These are phyloP conservation scores for Apoda limacodes DNA, from an alignment of 2,888 invertebrate genomes.

Conservation along the genomic window DNA sequence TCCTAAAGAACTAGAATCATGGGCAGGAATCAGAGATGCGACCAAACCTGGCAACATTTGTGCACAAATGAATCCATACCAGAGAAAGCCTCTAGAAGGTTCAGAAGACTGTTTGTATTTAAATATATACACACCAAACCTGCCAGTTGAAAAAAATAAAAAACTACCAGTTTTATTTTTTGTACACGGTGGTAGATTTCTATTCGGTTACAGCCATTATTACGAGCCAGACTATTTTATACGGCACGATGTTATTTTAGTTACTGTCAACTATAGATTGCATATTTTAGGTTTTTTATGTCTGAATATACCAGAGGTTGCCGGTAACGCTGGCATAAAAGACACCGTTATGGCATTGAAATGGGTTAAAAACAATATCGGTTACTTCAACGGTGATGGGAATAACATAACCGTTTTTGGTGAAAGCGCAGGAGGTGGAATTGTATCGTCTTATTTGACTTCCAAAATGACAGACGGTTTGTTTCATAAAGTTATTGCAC, in stretches of 20 bases:
- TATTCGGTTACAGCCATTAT: conserved; percentile 64
- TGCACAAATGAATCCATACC: conserved; percentile 55
- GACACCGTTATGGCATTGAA: conserved; percentile 43
- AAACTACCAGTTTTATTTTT: conserved; percentile 66
- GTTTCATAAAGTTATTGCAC: conserved; percentile 39
- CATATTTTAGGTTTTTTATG: conserved; percentile 48
- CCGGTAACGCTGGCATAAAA: conserved; percentile 51
- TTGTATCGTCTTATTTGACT: conserved; percentile 32
- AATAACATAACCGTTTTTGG: conserved; percentile 44
- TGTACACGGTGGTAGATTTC: conserved; percentile 68
- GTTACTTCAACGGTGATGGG: conserved; percentile 40
- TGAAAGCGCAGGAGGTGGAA: conserved; percentile 48
- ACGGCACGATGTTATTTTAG: conserved; percentile 42
- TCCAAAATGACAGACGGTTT: conserved; percentile 40
- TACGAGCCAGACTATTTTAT: conserved; percentile 50
- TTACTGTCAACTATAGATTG: conserved; percentile 50
- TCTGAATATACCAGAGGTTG: conserved; percentile 42
- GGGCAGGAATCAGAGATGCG: conserved; percentile 44
- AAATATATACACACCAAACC: conserved; percentile 73
- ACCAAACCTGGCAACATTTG: conserved; percentile 51
- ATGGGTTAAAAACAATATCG: conserved; percentile 50
- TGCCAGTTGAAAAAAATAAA: conserved; percentile 39
- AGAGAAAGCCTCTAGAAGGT: conserved; percentile 47
- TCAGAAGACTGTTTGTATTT: conserved; percentile 77
- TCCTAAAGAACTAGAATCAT: conserved; percentile 37